phyloP scores from a whole-genome alignment of 2,888 invertebrate genomes.

The Melanostoma scalare region DNA sequence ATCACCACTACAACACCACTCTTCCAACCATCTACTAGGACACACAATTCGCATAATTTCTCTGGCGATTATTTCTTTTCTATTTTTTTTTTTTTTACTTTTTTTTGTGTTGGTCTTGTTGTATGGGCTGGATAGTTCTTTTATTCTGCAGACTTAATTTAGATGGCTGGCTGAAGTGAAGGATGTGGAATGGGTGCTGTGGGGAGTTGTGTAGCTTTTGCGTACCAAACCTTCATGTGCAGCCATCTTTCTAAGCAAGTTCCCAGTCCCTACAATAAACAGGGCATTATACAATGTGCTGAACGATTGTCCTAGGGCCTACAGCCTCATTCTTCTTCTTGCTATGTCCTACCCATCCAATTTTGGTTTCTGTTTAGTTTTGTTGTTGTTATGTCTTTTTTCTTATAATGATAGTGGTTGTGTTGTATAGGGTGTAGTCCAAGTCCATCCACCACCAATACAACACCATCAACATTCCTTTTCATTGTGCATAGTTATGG shows the following conservation, averaged over 20 bases:
- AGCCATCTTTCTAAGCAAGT: slow-evolving; percentile 43
- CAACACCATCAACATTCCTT: not conserved
- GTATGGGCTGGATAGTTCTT: slow-evolving; percentile 22
- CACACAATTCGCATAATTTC: slow-evolving; percentile 66
- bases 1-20: slow-evolving; percentile 25
- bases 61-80: slow-evolving; percentile 58
- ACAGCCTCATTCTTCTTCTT: slow-evolving; percentile 13
- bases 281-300: slow-evolving; percentile 31
- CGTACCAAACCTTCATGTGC: slow-evolving; percentile 51
- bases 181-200: not conserved
- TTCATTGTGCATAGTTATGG: not conserved
- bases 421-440: slow-evolving; percentile 15
- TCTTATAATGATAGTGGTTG: slow-evolving; percentile 54
- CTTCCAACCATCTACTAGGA: slow-evolving; percentile 23
- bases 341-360: slow-evolving; percentile 1
- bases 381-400: slow-evolving; percentile 39
- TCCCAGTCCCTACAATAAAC: slow-evolving; percentile 35
- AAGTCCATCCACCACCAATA: not conserved
- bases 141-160: slow-evolving; percentile 38
- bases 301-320: slow-evolving; percentile 35
- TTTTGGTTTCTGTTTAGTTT: too few species aligned
- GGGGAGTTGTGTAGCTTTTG: slow-evolving; percentile 4
- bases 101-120: not conserved
- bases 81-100: slow-evolving; percentile 2
- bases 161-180: not conserved